These are phyloP conservation scores for Sorex maritimensis DNA, from an alignment of 2,797 vertebrate genomes.

Conservation along the genomic window DNA sequence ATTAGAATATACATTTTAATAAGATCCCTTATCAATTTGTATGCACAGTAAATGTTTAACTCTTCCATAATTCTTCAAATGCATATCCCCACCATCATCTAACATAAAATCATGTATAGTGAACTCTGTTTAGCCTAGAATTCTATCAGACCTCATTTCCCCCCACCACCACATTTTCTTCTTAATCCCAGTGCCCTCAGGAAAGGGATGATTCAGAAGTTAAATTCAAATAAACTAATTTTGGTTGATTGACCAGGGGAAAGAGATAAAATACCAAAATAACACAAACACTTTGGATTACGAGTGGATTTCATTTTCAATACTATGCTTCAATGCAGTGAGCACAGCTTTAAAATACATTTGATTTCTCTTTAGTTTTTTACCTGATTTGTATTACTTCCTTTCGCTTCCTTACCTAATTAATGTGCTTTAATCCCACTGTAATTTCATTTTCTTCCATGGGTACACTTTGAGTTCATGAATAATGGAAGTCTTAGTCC, in stretches of 20 bases:
- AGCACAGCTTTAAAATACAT: slow-evolving; percentile 50
- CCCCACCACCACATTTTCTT: neutral
- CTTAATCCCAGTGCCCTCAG: slow-evolving; percentile 43
- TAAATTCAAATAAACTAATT: slow-evolving; percentile 67
- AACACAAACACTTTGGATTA: slow-evolving; percentile 51
- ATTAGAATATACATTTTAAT: slow-evolving; percentile 7
- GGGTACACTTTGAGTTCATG: slow-evolving; percentile 43
- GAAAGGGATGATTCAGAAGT: slow-evolving; percentile 49
- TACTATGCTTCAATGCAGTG: slow-evolving; percentile 24
- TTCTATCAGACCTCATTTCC: slow-evolving; percentile 25
- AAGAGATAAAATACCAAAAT: slow-evolving; percentile 65
- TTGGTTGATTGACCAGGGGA: slow-evolving; percentile 40
- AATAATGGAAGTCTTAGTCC: slow-evolving; percentile 27
- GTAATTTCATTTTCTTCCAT: slow-evolving; percentile 42
- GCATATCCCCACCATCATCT: slow-evolving; percentile 47
- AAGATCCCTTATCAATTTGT: neutral
- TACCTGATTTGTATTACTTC: slow-evolving; percentile 65
- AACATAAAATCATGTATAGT: slow-evolving; percentile 5
- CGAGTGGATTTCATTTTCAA: slow-evolving; percentile 72
- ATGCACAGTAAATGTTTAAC: slow-evolving; percentile 55
- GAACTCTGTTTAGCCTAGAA: slow-evolving; percentile 61
- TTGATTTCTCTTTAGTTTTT: slow-evolving; percentile 65
- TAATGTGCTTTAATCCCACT: slow-evolving; percentile 50
- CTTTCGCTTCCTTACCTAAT: slow-evolving; percentile 27
- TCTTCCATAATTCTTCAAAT: slow-evolving; percentile 49